Conservation (phyloP, 92 coral and sea anemone species). For the Umimayanthus kanabou region DNA sequence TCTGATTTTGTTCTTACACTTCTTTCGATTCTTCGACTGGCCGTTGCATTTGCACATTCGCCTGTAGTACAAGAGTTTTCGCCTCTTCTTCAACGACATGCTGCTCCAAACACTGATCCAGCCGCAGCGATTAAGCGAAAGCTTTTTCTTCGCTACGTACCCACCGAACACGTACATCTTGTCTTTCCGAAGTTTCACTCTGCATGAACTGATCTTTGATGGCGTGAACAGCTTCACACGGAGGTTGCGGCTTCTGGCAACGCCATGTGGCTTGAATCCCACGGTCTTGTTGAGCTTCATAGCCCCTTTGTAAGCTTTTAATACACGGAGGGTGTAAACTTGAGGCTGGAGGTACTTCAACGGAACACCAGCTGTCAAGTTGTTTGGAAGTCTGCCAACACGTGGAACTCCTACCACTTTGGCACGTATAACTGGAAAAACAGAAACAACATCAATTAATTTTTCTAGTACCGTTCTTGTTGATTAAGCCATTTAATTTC, state of each 20-base stretch:
- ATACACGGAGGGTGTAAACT: slow-evolving; percentile 23
- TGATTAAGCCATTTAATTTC: too few relatives aligned
- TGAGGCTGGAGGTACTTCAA: slow-evolving; percentile 16
- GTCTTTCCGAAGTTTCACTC: slow-evolving; percentile 12
- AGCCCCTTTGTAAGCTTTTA: slow-evolving; percentile 38
- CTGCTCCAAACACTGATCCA: slow-evolving; percentile 10
- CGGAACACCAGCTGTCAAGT: slow-evolving; percentile 1
- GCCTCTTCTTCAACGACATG: slow-evolving; percentile 5
- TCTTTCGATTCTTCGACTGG: slow-evolving; percentile 6
- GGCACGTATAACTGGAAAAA: slow-evolving; percentile 29
- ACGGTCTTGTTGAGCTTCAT: slow-evolving; percentile 14
- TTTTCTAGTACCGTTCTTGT: too few relatives aligned
- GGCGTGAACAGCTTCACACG: slow-evolving; percentile 30
- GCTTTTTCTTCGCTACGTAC: background rate
- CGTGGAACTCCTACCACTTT: slow-evolving; percentile 26
- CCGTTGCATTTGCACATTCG: slow-evolving; percentile 25
- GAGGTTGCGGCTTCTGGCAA: slow-evolving; percentile 19
- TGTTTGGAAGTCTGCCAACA: slow-evolving; percentile 8
- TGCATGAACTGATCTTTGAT: slow-evolving; percentile 1
- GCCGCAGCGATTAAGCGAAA: slow-evolving; percentile 15
- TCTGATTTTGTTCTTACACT: slow-evolving; percentile 5
- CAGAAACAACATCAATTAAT: background rate
- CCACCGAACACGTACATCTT: slow-evolving; percentile 27
- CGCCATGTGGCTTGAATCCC: slow-evolving; percentile 19
- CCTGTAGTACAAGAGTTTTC: slow-evolving; percentile 15